Evolutionary conservation across 2,888 invertebrate species (phyloP).

Genomic region (Perizoma affinitatum): DNA sequence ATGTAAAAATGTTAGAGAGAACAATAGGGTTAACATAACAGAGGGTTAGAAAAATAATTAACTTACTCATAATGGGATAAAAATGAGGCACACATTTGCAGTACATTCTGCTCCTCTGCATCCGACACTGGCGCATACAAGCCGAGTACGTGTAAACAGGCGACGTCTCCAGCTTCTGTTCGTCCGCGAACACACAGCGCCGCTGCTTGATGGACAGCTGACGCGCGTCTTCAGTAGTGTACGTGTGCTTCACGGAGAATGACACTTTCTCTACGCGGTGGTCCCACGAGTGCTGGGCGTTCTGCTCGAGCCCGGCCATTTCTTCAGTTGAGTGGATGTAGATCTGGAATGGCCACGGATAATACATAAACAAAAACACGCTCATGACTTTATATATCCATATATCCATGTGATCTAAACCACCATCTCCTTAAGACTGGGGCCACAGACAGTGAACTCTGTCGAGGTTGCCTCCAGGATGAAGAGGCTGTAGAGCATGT

Average conservation of each 20-base stretch:
- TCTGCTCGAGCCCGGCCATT: conserved; percentile 87
- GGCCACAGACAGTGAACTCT: no score
- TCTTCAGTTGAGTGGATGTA: conserved; percentile 88
- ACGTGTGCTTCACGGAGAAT: conserved; percentile 90
- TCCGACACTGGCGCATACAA: conserved; percentile 90
- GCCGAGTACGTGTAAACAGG: conserved; percentile 88
- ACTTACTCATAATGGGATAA: conserved; percentile 84
- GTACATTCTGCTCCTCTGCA: conserved; percentile 84
- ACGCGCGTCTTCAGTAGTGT: conserved; percentile 89
- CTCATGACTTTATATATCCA: no score
- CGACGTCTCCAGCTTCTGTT: conserved; percentile 85
- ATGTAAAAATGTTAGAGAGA: no score
- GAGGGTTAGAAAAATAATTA: conserved; percentile 16
- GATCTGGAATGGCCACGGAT: conserved; percentile 66
- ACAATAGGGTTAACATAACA: neutral
- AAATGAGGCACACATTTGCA: conserved; percentile 90
- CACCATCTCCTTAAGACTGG: no score
- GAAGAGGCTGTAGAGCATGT: no score
- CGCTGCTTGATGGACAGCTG: conserved; percentile 87
- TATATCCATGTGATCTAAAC: no score
- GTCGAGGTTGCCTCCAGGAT: no score
- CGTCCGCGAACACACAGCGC: conserved; percentile 89
- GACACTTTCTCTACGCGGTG: conserved; percentile 84
- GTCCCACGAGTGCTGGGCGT: conserved; percentile 89
- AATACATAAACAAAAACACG: neutral